Conservation (phyloP, 1,140 invertebrate genomes). For the Procambarus virginalis region DNA sequence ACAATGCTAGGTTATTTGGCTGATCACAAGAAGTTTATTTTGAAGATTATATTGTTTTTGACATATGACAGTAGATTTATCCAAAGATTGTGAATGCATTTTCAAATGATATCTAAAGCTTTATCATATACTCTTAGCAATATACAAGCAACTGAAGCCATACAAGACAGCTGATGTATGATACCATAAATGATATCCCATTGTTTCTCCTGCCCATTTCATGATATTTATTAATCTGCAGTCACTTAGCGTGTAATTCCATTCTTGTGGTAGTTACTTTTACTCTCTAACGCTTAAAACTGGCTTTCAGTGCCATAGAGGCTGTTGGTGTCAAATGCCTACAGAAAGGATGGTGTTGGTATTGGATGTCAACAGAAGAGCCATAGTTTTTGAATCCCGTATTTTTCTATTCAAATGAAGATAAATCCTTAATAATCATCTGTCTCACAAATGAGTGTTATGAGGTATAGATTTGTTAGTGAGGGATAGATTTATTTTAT, state of each 20-base stretch:
- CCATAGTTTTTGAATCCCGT: constrained; percentile 35
- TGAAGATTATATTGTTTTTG: not conserved
- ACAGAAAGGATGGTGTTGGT: constrained; percentile 26
- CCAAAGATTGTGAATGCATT: constrained; percentile 7
- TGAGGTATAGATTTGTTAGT: constrained; percentile 32
- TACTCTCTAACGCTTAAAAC: not conserved
- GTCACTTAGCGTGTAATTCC: not conserved
- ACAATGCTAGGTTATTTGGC: not conserved
- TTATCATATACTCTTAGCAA: not conserved
- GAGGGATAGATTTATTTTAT: constrained; percentile 22
- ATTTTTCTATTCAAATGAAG: constrained; percentile 45
- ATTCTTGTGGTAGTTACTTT: not conserved
- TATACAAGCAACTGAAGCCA: not conserved
- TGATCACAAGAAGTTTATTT: not conserved
- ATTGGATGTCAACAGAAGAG: constrained; percentile 46
- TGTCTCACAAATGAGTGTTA: constrained; percentile 13
- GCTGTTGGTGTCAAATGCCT: constrained; percentile 30
- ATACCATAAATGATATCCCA: not conserved
- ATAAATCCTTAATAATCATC: constrained; percentile 36
- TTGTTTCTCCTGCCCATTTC: not conserved
- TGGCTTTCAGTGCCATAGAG: constrained; percentile 31
- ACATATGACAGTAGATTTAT: constrained; percentile 1
- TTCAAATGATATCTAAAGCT: not conserved
- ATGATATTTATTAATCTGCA: not conserved
- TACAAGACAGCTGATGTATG: not conserved